Conservation (phyloP, 2,888 invertebrate species). For the Megamerina dolium region DNA sequence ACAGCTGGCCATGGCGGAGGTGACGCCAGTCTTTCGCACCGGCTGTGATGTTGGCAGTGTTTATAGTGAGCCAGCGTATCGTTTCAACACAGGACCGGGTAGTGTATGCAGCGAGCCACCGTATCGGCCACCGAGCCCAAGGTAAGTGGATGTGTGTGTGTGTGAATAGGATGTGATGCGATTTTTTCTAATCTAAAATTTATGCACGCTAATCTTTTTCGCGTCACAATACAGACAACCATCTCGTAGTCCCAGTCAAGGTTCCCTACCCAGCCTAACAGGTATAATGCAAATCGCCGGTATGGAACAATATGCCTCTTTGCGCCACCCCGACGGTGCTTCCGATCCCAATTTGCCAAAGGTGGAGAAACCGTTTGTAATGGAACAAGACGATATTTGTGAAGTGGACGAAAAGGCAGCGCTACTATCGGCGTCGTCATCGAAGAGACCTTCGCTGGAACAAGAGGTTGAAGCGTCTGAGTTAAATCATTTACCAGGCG, state of each 20-base stretch:
- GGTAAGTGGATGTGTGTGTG: too few relatives aligned
- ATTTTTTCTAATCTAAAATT: too few relatives aligned
- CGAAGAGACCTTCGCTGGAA: constrained; percentile 38
- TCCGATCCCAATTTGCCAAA: constrained; percentile 78
- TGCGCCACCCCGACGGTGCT: constrained; percentile 86
- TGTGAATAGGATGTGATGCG: too few relatives aligned
- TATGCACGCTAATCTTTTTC: too few relatives aligned
- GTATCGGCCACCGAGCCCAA: constrained; percentile 55
- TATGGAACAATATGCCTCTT: constrained; percentile 60
- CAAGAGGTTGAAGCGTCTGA: constrained; percentile 22
- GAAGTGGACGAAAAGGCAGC: constrained; percentile 46
- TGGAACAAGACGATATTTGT: constrained; percentile 40
- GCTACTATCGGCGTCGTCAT: constrained; percentile 33
- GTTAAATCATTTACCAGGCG: constrained; percentile 26
- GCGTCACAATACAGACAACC: constrained; percentile 39
- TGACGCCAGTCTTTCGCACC: constrained; percentile 58
- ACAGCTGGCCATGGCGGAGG: constrained; percentile 68
- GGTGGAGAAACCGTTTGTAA: constrained; percentile 39
- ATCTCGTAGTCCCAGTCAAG: constrained; percentile 48
- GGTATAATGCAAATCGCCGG: constrained; percentile 58
- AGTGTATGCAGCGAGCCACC: constrained; percentile 85
- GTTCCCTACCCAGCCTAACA: constrained; percentile 55
- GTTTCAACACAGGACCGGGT: constrained; percentile 56
- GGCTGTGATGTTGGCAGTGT: constrained; percentile 47
- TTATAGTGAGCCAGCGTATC: constrained; percentile 49